These are phyloP conservation scores for Epinephelus moara DNA, from an alignment of 2,113 vertebrate species.

Conservation along the genomic window DNA sequence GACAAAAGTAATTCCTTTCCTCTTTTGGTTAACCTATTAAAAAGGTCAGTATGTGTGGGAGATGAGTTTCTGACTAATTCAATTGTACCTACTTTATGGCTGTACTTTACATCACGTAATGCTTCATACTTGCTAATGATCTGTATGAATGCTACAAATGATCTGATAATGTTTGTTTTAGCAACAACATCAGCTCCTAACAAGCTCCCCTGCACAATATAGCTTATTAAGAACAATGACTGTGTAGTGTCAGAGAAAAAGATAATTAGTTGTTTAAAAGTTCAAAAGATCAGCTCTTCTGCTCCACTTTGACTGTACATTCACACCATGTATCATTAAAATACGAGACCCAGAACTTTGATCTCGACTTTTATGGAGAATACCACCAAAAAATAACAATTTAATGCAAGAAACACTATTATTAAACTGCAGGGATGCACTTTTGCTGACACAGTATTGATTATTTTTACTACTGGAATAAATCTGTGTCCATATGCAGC, in stretches of 20 bases:
- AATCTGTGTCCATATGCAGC: conserved; percentile 22
- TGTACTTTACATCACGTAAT: conserved; percentile 20
- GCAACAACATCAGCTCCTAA: conserved; percentile 16
- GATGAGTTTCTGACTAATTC: conserved; percentile 46
- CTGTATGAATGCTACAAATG: conserved; percentile 15
- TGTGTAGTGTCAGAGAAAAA: conserved; percentile 33
- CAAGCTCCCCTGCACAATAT: conserved; percentile 31
- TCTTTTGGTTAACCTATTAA: conserved; percentile 66
- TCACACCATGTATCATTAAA: conserved; percentile 58
- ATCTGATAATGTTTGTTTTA: conserved; percentile 46
- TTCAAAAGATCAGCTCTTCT: conserved; percentile 46
- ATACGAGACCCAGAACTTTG: conserved; percentile 27
- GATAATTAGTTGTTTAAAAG: conserved; percentile 58
- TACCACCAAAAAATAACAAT: conserved; percentile 4
- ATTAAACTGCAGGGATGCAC: conserved; percentile 16
- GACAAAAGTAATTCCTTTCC: conserved; percentile 69
- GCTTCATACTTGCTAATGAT: conserved; percentile 17
- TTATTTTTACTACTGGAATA: conserved; percentile 18
- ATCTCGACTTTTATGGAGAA: conserved; percentile 38
- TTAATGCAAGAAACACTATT: conserved; percentile 30
- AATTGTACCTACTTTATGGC: conserved; percentile 41
- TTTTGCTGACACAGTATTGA: conserved; percentile 47
- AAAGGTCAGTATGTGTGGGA: conserved; percentile 45
- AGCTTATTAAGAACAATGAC: conserved; percentile 61
- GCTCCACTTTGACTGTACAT: conserved; percentile 51